A percentile compares a stretch with the other conserved stretches of the same genome.
These are phyloP conservation scores for Arctocebus calabarensis DNA, from an alignment of 2,797 vertebrate species.

Conservation along the genomic window DNA sequence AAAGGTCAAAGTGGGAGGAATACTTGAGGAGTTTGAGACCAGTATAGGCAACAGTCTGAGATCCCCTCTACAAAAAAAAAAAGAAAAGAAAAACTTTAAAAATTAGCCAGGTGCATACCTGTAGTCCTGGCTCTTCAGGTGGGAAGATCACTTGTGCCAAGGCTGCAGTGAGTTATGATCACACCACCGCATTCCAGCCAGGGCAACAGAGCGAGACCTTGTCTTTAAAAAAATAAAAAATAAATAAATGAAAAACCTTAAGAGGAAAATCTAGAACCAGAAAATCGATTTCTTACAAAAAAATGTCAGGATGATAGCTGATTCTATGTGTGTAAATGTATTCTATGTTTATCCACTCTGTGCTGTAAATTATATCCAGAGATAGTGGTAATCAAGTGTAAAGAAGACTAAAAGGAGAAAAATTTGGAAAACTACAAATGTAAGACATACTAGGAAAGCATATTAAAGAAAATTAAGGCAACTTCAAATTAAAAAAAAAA, in stretches of 20 bases:
- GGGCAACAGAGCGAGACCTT: background rate
- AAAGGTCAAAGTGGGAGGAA: background rate
- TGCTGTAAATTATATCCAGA: conserved; percentile 49
- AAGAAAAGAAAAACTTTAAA: background rate
- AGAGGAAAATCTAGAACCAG: conserved; percentile 59
- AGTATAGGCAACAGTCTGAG: background rate
- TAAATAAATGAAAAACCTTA: background rate
- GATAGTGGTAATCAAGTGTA: background rate
- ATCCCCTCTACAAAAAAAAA: background rate
- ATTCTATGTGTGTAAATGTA: conserved; percentile 29
- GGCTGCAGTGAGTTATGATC: background rate
- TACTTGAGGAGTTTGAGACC: background rate
- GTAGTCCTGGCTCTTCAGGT: background rate
- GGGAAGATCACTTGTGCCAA: background rate
- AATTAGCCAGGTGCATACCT: background rate
- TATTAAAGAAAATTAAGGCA: background rate
- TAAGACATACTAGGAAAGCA: background rate
- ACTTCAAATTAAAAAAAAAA: background rate
- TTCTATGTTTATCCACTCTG: conserved; percentile 25
- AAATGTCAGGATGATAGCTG: conserved; percentile 3
- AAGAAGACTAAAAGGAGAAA: conserved; percentile 23
- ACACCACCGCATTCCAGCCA: background rate
- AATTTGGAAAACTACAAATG: background rate
- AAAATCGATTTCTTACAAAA: conserved; percentile 27
- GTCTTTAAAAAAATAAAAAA: background rate